Evolutionary conservation across 2,113 vertebrate species (phyloP), one percentile per base, ranked within the genome.

Genomic region (Lasiurus cinereus): DNA sequence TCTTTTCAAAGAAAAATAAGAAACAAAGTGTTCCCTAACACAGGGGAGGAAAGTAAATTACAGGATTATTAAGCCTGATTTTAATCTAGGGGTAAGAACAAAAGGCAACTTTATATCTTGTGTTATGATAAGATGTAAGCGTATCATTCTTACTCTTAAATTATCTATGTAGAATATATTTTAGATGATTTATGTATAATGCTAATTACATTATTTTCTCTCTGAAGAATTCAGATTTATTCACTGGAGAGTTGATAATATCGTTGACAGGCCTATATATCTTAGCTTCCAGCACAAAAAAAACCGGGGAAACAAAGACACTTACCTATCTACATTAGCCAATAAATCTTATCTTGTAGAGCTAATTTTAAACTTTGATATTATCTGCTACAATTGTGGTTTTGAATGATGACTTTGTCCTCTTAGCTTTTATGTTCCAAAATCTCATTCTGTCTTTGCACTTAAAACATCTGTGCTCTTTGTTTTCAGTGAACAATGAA

Each of bases 391-490:
- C 56, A 67, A 72, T 29, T 50, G 46, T 52, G 19, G 11, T 73
- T 93, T 91, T 96, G 72, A 94, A 84, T 27, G 48, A 95, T 92
- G 72, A n/a, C 6, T 76, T 56, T 92, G 31, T 76, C 36, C 50
- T 77, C 56, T 91, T 92, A 24, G 36, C 33, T 93, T 94, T 96
- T 90, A 54, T 90, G 22, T 64, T 90, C 19, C 39, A 16, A 83
- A 92, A 93, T 88, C 43, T 93, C 85, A 85, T 88, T 95, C 24
- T 64, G 12, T 50, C 52, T 56, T 33, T 90, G 39, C 66, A 74
- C 52, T 85, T 96, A 66, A 95, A 77, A 96, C 73, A 83, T 48
- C 90, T 95, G 80, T 92, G 67, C 18, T 76, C 84, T 94, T 96
- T 95, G 33, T 93, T 95, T 96, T 87, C 27, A 83, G 13, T 69